Conservation (phyloP, 1,140 invertebrate species). For the Thaumetopoea pityocampa region DNA sequence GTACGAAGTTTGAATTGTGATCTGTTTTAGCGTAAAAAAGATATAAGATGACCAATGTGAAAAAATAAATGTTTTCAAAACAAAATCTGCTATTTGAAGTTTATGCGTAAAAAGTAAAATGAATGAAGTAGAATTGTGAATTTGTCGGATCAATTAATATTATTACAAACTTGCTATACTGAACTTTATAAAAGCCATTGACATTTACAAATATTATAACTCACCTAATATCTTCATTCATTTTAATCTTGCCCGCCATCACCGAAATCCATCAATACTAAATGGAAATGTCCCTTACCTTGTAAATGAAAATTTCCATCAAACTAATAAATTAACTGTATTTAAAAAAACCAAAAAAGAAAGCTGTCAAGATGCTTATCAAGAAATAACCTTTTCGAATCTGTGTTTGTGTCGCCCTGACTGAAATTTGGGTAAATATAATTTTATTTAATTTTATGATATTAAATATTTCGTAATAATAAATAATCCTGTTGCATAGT, state of each 20-base stretch:
- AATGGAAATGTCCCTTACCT: constrained; percentile 12
- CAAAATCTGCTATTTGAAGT: constrained; percentile 29
- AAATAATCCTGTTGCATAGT: constrained; percentile 57
- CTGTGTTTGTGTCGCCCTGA: constrained; percentile 70
- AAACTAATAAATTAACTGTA: constrained; percentile 17
- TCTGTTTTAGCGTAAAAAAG: constrained; percentile 44
- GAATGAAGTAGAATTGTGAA: constrained; percentile 26
- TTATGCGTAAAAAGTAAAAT: constrained; percentile 23
- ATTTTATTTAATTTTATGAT: constrained; percentile 64
- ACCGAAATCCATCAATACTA: constrained; percentile 15
- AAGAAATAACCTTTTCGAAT: constrained; percentile 55
- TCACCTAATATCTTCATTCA: constrained; percentile 30
- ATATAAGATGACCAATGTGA: constrained; percentile 68
- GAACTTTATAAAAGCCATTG: constrained; percentile 2
- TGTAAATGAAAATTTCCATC: constrained; percentile 12
- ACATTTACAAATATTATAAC: neutral
- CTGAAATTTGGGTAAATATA: constrained; percentile 70
- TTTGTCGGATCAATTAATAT: no score
- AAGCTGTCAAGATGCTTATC: constrained; percentile 73
- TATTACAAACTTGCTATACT: no score
- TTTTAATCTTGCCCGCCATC: constrained; percentile 25
- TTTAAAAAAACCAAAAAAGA: constrained; percentile 39
- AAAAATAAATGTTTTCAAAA: constrained; percentile 71
- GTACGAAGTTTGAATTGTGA: constrained; percentile 51
- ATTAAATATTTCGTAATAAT: constrained; percentile 48